Conservation (phyloP, 2,888 invertebrate genomes). For the Eristalis pertinax region DNA sequence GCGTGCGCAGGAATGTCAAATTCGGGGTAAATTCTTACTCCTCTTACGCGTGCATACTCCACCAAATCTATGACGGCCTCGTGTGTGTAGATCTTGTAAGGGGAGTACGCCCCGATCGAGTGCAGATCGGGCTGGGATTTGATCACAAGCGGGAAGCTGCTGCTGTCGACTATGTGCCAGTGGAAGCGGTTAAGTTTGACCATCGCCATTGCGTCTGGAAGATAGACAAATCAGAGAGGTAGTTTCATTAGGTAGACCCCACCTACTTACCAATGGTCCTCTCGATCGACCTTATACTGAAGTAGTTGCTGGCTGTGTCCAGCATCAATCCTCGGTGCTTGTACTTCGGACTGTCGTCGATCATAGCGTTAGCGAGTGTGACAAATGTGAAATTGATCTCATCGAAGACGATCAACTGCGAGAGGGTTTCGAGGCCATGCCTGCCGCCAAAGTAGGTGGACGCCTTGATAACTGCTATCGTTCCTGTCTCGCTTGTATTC, state of each 20-base stretch:
- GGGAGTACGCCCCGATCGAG: conserved; percentile 88
- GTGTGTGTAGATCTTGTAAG: conserved; percentile 85
- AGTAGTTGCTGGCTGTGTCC: conserved; percentile 93
- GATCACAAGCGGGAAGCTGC: conserved; percentile 93
- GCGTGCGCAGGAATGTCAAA: conserved; percentile 94
- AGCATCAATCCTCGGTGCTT: conserved; percentile 91
- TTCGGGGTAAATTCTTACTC: conserved; percentile 93
- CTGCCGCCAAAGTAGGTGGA: conserved; percentile 84
- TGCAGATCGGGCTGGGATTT: conserved; percentile 86
- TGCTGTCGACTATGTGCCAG: conserved; percentile 94
- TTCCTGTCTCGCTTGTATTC: conserved; percentile 78
- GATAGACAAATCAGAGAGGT: not conserved
- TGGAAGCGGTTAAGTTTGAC: conserved; percentile 95
- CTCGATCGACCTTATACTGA: conserved; percentile 86
- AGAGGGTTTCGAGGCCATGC: conserved; percentile 83
- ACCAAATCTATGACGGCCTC: conserved; percentile 83
- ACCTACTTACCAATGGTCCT: conserved; percentile 84
- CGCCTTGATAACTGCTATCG: conserved; percentile 81
- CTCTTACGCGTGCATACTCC: conserved; percentile 86
- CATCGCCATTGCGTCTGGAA: conserved; percentile 89
- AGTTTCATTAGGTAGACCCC: not conserved
- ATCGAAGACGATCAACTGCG: conserved; percentile 74
- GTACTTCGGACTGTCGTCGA: conserved; percentile 90
- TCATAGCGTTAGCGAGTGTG: conserved; percentile 84
- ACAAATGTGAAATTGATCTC: conserved; percentile 76